Base-by-base conservation (phyloP, 2,888 invertebrate genomes). In the Hipparchia semele region DNA sequence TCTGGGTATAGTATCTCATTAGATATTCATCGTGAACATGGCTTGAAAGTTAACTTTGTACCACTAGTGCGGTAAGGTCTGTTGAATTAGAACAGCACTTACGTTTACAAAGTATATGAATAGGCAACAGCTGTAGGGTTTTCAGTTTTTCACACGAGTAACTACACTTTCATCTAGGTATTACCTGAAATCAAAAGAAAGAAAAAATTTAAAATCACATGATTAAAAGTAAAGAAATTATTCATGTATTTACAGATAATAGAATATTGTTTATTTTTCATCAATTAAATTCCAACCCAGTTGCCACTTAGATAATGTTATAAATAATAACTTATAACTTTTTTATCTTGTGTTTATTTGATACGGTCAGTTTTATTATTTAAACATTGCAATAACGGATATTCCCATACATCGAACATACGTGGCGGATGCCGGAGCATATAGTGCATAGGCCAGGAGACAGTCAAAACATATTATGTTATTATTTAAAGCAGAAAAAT, bases 321-420 rank as follows among this genome's bases (percentile, higher is more conserved):
- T 23, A 23, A 23, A 39, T 39, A 39, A 39, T 4, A 39, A 39
- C 12, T 13, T 8, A 58, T 8, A 33, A 58, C 58, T 10, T 9
- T 53, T 53, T 10, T 53, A 53, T 53, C 51, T 7, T 59, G 23
- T 13, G 8, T 59, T 59, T 46, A 10, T 51, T 64, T 51, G 23
- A 51, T 2, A 9, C 6, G 23, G 2, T 51, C 2, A 62, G 46
- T 62, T 62, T 49, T 58, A 72, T 72, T 64, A 68, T 51, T 49
- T 8, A 72, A 53, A 59, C 33, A 70, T 58, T 68, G 59, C 58
- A 68, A 23, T 62, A 70, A 62, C 70, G 70, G 74, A 72, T 72
- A 72, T 75, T 72, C 74, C 64, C 74, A 75, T 70, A 69, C 53
- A 72, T n/a, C 65, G 46, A 66, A 49, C 60, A 49, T 23, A 67